Evolutionary conservation across 2,797 vertebrate genomes (phyloP).

Genomic region (Hemitrygon akajei): DNA sequence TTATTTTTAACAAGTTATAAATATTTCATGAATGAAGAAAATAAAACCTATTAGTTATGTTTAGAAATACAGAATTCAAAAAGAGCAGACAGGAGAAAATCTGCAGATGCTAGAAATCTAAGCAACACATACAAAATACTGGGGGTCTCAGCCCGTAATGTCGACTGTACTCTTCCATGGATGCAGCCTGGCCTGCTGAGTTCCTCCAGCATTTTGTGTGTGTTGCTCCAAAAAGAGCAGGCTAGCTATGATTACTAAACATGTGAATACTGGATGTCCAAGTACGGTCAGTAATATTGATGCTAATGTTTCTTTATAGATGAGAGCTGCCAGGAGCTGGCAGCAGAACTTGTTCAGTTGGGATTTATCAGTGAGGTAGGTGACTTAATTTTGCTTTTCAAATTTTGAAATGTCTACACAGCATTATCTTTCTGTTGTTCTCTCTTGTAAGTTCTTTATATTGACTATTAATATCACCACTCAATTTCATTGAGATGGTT

Average conservation of each 20-base stretch:
- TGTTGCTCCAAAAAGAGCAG: background rate
- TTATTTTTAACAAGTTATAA: background rate
- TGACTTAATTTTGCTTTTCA: background rate
- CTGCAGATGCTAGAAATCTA: too few species aligned
- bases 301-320: conserved; percentile 57
- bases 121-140: too few species aligned
- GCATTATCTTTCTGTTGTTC: background rate
- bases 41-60: background rate
- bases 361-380: conserved; percentile 94
- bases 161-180: too few species aligned
- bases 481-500: background rate
- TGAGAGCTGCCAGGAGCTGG: conserved; percentile 90
- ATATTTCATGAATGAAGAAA: background rate
- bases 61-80: background rate
- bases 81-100: too few species aligned
- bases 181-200: too few species aligned
- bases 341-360: conserved; percentile 90
- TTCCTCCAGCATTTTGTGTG: too few species aligned
- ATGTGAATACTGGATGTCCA: background rate
- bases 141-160: too few species aligned
- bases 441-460: background rate
- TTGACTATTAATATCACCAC: background rate
- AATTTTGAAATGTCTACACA: background rate
- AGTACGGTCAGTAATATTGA: background rate
- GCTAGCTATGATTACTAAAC: background rate